Percentiles rank a stretch among this genome's conserved stretches.
Conservation (phyloP, 1,140 invertebrate genomes). For the Brachionus manjavacas region DNA sequence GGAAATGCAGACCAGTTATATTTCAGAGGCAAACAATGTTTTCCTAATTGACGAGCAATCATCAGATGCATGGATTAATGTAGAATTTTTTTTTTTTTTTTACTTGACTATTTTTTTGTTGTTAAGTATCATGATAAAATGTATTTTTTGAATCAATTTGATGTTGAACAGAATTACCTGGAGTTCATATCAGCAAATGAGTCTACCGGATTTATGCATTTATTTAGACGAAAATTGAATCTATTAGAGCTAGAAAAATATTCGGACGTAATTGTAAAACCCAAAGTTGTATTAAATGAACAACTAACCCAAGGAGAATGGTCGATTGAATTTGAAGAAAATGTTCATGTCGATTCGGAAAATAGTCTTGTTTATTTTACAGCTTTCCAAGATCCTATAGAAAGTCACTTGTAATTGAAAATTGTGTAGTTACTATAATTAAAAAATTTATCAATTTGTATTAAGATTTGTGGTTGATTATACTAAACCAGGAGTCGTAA, state of each 20-base stretch:
- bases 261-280: not conserved
- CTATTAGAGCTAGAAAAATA: not conserved
- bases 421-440: not conserved
- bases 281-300: constrained; percentile 9
- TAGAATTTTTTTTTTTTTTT: constrained; percentile 47
- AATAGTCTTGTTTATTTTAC: constrained; percentile 58
- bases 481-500: constrained; percentile 46
- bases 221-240: constrained; percentile 61
- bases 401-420: constrained; percentile 58
- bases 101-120: not conserved
- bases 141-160: constrained; percentile 69
- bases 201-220: constrained; percentile 80
- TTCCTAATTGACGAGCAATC: constrained; percentile 64
- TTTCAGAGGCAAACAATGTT: not conserved
- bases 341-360: constrained; percentile 58
- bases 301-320: not conserved
- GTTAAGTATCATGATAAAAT: constrained; percentile 74
- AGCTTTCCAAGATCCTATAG: constrained; percentile 58
- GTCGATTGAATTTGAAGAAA: constrained; percentile 24
- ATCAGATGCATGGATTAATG: constrained; percentile 78
- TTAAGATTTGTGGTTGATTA: constrained; percentile 58
- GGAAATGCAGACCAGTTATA: constrained; percentile 45
- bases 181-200: constrained; percentile 87
- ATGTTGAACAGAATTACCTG: constrained; percentile 58
- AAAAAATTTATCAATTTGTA: constrained; percentile 44